Evolutionary conservation across 2,797 vertebrate species (phyloP).

Genomic region (Rhyacichthys aspro): DNA sequence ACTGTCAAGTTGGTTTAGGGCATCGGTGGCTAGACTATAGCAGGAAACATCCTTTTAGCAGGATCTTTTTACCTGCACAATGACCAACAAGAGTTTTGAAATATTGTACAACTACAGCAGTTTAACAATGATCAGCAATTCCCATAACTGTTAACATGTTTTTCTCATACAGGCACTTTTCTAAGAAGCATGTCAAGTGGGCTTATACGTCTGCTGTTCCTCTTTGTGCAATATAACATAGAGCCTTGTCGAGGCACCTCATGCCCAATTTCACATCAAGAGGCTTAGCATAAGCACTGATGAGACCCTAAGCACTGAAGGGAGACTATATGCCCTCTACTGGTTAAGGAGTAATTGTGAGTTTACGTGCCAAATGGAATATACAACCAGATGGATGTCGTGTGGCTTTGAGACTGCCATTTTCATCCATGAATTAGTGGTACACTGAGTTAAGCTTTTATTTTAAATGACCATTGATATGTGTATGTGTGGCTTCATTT

Average conservation of each 20-base stretch:
- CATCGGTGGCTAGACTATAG: conserved; percentile 50
- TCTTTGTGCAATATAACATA: conserved; percentile 30
- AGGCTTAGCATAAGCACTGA: conserved; percentile 51
- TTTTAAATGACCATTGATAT: background rate
- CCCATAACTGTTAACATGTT: too few species aligned
- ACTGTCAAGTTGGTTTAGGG: conserved; percentile 74
- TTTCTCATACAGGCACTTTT: too few species aligned
- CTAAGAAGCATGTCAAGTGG: too few species aligned
- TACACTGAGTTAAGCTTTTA: background rate
- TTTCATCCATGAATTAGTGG: background rate
- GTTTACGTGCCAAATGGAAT: background rate
- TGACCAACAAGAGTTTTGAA: conserved; percentile 20
- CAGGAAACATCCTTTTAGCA: conserved; percentile 42
- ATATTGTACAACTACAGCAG: conserved; percentile 28
- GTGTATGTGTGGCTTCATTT: background rate
- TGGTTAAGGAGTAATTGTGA: conserved; percentile 37
- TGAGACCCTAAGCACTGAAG: conserved; percentile 49
- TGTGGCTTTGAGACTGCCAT: background rate
- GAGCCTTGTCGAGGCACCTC: conserved; percentile 35
- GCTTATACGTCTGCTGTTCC: conserved; percentile 25
- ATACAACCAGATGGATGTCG: background rate
- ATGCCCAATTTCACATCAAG: conserved; percentile 55
- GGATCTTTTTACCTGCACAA: conserved; percentile 42
- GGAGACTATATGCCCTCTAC: conserved; percentile 72
- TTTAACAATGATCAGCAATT: too few species aligned